These are phyloP conservation scores for Apotomis capreana DNA, from an alignment of 2,888 invertebrate species.

Conservation along the genomic window DNA sequence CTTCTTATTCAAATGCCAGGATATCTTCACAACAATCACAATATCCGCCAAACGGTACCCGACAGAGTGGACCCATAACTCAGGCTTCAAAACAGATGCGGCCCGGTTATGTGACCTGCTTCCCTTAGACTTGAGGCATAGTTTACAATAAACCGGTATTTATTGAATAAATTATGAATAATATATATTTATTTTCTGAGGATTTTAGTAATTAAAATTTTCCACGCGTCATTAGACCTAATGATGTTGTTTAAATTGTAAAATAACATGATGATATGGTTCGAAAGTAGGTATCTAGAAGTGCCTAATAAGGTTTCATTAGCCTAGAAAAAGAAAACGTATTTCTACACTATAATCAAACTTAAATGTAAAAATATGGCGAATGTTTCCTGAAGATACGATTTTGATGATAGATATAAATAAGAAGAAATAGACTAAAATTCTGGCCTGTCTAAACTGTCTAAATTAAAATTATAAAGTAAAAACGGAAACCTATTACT, in stretches of 20 bases:
- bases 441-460: no score
- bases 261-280: neutral
- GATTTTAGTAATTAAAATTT: conserved; percentile 14
- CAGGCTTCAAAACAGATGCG: neutral
- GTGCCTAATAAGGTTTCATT: neutral
- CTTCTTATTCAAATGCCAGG: neutral
- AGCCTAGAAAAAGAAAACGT: neutral
- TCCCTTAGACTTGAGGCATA: conserved; percentile 9
- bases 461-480: no score
- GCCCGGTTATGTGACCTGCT: conserved; percentile 17
- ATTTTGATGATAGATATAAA: no score
- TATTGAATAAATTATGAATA: conserved; percentile 9
- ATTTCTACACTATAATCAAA: neutral
- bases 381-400: no score
- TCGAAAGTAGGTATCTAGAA: conserved; percentile 5
- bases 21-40: conserved; percentile 1
- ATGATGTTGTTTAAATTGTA: conserved; percentile 8
- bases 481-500: no score
- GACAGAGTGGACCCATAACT: conserved; percentile 6
- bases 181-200: neutral
- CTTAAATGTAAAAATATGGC: neutral
- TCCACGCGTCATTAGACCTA: conserved; percentile 5
- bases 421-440: no score
- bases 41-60: conserved; percentile 12
- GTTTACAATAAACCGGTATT: conserved; percentile 16